Evolutionary conservation across 2,888 invertebrate species (phyloP).

Genomic region (Apamea epomidion): DNA sequence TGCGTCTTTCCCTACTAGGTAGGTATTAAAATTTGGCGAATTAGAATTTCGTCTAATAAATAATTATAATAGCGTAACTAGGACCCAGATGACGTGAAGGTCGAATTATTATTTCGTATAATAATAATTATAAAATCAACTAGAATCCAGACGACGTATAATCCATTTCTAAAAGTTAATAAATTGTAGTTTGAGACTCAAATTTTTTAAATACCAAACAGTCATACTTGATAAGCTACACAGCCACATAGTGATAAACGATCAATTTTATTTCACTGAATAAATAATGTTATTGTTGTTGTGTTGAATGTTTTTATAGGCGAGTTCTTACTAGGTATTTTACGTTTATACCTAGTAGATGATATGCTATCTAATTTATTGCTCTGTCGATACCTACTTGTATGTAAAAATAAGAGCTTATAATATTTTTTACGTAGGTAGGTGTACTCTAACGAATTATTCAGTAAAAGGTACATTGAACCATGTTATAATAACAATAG

Average conservation of each 20-base stretch:
- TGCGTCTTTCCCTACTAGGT: background rate
- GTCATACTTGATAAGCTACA: background rate
- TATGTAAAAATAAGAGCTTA: background rate
- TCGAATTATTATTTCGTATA: background rate
- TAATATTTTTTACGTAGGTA: background rate
- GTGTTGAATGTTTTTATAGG: background rate
- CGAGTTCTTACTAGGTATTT: slow-evolving; percentile 32
- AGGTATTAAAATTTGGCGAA: background rate
- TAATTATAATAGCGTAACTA: background rate
- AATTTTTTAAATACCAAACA: background rate
- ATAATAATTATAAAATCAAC: background rate
- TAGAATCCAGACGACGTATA: background rate
- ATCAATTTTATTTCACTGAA: slow-evolving; percentile 11
- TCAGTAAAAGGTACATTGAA: background rate
- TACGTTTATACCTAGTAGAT: slow-evolving; percentile 23
- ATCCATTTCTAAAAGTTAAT: background rate
- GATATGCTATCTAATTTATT: slow-evolving; percentile 32
- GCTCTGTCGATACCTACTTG: slow-evolving; percentile 13
- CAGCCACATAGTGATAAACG: background rate
- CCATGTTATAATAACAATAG: background rate
- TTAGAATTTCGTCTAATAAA: background rate
- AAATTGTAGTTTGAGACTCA: background rate
- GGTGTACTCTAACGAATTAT: background rate
- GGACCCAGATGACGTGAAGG: background rate
- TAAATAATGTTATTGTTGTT: slow-evolving; percentile 25